Evolutionary conservation across 1,140 invertebrate genomes (phyloP).

Genomic region (Mycetomoellerius zeteki): DNA sequence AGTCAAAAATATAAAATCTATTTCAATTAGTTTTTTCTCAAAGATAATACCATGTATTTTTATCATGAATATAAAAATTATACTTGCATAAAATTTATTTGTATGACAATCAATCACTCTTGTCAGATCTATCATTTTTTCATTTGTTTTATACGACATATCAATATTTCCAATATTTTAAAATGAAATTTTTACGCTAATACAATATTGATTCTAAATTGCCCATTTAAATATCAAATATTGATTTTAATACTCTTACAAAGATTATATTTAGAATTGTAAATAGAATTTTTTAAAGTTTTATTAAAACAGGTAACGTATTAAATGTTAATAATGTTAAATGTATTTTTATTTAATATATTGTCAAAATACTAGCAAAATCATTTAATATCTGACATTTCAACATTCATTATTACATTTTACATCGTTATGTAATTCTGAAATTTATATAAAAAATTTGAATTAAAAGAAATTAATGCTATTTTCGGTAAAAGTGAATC

Average conservation of each 20-base stretch:
- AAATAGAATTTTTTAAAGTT: background rate
- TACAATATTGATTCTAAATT: background rate
- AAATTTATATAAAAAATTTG: background rate
- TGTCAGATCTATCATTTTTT: background rate
- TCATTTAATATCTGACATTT: background rate
- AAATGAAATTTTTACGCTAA: conserved; percentile 10
- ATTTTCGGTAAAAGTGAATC: too few relatives aligned
- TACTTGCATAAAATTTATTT: conserved; percentile 2
- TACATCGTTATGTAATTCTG: background rate
- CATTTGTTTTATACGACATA: background rate
- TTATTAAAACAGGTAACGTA: background rate
- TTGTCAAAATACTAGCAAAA: background rate
- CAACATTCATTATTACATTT: background rate
- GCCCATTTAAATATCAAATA: conserved; percentile 12
- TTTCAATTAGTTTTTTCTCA: background rate
- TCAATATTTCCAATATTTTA: conserved; percentile 13
- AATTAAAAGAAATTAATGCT: too few relatives aligned
- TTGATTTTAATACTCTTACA: background rate
- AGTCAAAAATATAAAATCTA: background rate
- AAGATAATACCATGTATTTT: background rate
- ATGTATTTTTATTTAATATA: background rate
- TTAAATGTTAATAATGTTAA: conserved; percentile 16
- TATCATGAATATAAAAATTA: background rate
- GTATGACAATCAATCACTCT: background rate
- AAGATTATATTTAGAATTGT: background rate